Evolutionary conservation across 2,797 vertebrate species (phyloP).

Genomic region (Chaenodraco wilsoni): DNA sequence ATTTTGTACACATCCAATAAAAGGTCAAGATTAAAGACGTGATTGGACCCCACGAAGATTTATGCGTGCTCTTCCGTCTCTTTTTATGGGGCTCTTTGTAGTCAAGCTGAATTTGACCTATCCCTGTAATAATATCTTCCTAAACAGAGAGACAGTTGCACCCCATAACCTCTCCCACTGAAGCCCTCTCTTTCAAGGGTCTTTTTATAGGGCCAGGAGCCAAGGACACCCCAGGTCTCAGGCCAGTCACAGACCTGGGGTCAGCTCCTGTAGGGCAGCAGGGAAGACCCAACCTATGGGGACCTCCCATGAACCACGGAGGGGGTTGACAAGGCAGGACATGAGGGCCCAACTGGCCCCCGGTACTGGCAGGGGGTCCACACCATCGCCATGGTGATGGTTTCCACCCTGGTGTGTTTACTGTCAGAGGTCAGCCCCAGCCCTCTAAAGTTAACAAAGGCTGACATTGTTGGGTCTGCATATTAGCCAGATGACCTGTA

Average conservation of each 20-base stretch:
- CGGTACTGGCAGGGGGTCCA: constrained; percentile 67
- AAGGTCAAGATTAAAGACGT: constrained; percentile 30
- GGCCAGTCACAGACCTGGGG: constrained; percentile 62
- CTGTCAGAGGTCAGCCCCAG: constrained; percentile 73
- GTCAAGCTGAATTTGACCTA: constrained; percentile 68
- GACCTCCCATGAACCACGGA: constrained; percentile 67
- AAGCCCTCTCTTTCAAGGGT: constrained; percentile 61
- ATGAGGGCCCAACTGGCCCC: constrained; percentile 67
- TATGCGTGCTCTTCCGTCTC: constrained; percentile 38
- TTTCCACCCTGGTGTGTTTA: constrained; percentile 75
- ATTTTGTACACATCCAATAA: constrained; percentile 6
- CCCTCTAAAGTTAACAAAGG: constrained; percentile 70
- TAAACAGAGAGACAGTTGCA: constrained; percentile 65
- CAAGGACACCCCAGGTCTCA: constrained; percentile 59
- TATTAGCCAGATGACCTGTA: constrained; percentile 66
- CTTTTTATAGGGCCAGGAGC: constrained; percentile 72
- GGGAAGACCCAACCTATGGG: constrained; percentile 49
- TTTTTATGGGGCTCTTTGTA: constrained; percentile 72
- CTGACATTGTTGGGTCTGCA: constrained; percentile 62
- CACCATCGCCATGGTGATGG: constrained; percentile 66
- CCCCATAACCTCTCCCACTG: constrained; percentile 61
- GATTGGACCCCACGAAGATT: constrained; percentile 53
- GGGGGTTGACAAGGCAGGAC: constrained; percentile 68
- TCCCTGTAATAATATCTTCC: constrained; percentile 74
- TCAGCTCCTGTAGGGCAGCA: constrained; percentile 65